These are phyloP conservation scores for Apostichopus japonicus DNA, from an alignment of 35 echinoderm and acorn worm genomes.

Conservation along the genomic window DNA sequence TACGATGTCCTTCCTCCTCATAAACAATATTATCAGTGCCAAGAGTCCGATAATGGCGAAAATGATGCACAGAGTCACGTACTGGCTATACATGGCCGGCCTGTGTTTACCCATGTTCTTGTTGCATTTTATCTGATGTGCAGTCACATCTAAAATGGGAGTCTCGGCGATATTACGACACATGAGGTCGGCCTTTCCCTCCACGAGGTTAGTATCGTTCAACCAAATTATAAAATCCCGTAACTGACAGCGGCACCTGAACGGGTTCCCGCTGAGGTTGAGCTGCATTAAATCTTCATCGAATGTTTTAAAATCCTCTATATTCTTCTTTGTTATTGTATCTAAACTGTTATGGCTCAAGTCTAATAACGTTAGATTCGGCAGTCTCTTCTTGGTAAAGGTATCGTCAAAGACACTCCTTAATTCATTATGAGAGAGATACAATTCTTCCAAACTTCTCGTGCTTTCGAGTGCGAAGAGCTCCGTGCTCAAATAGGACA, in stretches of 20 bases:
- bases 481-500: not conserved
- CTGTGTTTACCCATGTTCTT: not conserved
- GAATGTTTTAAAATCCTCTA: slow-evolving; percentile 10
- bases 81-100: not conserved
- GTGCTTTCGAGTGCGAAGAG: not conserved
- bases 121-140: not conserved
- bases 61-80: not conserved
- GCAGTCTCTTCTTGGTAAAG: not conserved
- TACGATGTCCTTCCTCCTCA: slow-evolving; percentile 37
- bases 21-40: slow-evolving; percentile 31
- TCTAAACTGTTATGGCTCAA: slow-evolving; percentile 13
- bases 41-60: slow-evolving; percentile 38
- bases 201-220: not conserved
- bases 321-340: not conserved
- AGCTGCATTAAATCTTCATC: not conserved
- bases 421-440: slow-evolving; percentile 3
- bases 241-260: not conserved
- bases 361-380: slow-evolving; percentile 11
- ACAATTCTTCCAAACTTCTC: slow-evolving; percentile 9
- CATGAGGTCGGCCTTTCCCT: not conserved
- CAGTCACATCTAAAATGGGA: not conserved
- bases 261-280: slow-evolving; percentile 20
- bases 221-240: not conserved
- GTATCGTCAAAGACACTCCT: not conserved
- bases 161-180: not conserved